Conservation (phyloP, 2,888 invertebrate species). For the Eupeodes luniger region DNA sequence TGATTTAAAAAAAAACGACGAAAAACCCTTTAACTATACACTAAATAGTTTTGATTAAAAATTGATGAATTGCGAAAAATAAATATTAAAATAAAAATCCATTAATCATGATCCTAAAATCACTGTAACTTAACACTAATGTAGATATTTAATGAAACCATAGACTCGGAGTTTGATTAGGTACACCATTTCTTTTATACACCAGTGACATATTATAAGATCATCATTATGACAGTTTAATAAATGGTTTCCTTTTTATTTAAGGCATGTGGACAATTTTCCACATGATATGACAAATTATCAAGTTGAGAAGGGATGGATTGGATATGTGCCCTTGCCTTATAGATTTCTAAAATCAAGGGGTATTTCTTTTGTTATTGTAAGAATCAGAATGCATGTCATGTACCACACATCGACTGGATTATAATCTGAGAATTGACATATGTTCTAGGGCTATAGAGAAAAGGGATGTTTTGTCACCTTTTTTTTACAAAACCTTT, state of each 20-base stretch:
- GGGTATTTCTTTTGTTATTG: constrained; percentile 35
- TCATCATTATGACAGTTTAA: constrained; percentile 54
- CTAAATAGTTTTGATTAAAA: not conserved
- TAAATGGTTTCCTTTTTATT: constrained; percentile 24
- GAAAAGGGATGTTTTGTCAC: constrained; percentile 24
- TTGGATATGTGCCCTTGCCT: not conserved
- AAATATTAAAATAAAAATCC: not conserved
- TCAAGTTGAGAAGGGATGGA: constrained; percentile 24
- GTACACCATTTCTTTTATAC: constrained; percentile 1
- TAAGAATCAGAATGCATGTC: constrained; percentile 61
- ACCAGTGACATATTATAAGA: constrained; percentile 1
- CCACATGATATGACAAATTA: constrained; percentile 66
- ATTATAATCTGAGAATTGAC: constrained; percentile 40
- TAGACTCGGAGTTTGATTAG: too few relatives aligned
- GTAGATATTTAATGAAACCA: not conserved
- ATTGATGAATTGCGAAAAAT: not conserved
- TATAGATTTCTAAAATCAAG: not conserved
- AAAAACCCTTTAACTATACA: not conserved
- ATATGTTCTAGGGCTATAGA: not conserved
- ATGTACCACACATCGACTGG: constrained; percentile 44
- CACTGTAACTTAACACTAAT: not conserved
- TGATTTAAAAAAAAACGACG: not conserved
- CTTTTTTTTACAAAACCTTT: not conserved
- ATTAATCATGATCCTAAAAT: not conserved
- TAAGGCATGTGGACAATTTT: constrained; percentile 59